phyloP scores from a whole-genome alignment of 2,797 vertebrate species.

The Neoniphon sammara region DNA sequence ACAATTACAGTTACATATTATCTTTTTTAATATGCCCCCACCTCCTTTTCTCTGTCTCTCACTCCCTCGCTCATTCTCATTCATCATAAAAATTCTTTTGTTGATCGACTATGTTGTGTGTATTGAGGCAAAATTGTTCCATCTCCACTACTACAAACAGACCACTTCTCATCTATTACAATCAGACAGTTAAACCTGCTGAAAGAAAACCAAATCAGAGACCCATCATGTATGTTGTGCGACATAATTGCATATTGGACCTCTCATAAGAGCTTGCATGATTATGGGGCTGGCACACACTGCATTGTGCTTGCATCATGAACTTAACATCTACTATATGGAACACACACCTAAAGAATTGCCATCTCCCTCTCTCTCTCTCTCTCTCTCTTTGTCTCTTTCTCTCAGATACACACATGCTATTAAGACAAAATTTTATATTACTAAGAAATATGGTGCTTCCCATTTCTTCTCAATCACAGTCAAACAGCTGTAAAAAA shows the following conservation, averaged over 20 bases:
- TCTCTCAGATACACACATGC: conserved; percentile 11
- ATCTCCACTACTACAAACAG: conserved; percentile 12
- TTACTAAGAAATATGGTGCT: conserved; percentile 26
- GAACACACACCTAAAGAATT: background rate
- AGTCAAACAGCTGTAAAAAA: conserved; percentile 43
- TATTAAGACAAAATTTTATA: conserved; percentile 1
- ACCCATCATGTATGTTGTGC: conserved; percentile 48
- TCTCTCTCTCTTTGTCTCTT: conserved; percentile 13
- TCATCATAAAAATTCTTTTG: conserved; percentile 31
- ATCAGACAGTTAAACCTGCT: conserved; percentile 37
- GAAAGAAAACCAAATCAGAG: conserved; percentile 28
- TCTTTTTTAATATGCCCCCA: conserved; percentile 17
- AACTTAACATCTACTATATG: conserved; percentile 2
- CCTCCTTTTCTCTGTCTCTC: conserved; percentile 5
- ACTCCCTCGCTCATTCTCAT: conserved; percentile 13
- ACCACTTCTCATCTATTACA: conserved; percentile 24
- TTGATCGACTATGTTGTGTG: conserved; percentile 1
- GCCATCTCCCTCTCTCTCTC: too few relatives aligned
- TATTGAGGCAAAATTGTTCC: conserved; percentile 25
- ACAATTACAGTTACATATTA: too few relatives aligned
- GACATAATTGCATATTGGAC: conserved; percentile 51
- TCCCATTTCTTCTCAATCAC: conserved; percentile 35
- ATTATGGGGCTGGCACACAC: conserved; percentile 13
- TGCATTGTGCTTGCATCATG: background rate
- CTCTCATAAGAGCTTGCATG: conserved; percentile 30